Conservation (phyloP, 2,113 vertebrate species). For the Mirza zaza region DNA sequence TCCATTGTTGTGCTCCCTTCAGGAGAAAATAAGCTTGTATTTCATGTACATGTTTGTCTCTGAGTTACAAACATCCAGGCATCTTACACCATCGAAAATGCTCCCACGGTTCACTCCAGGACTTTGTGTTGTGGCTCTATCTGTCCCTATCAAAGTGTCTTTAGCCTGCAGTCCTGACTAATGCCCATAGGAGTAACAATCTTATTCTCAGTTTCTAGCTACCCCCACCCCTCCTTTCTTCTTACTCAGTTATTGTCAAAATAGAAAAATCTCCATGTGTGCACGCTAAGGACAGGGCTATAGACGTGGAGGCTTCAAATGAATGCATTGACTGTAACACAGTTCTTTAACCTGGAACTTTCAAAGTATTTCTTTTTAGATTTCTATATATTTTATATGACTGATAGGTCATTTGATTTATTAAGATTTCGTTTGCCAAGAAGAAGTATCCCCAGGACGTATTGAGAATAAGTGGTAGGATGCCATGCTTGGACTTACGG, state of each 20-base stretch:
- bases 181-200: rapidly evolving
- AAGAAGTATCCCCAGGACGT: neutral
- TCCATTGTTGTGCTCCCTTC: neutral
- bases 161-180: neutral
- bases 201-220: neutral
- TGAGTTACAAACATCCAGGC: no score
- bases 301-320: neutral
- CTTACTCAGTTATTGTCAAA: no score
- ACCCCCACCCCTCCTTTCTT: rapidly evolving
- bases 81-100: rapidly evolving
- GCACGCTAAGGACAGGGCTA: rapidly evolving
- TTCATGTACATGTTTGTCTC: rapidly evolving
- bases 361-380: neutral
- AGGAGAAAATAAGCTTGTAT: neutral
- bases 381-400: neutral
- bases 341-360: neutral
- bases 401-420: neutral
- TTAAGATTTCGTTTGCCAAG: neutral
- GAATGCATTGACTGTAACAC: no score
- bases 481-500: rapidly evolving
- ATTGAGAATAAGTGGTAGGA: no score
- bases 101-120: neutral
- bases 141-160: no score
- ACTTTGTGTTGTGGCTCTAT: rapidly evolving
- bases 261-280: neutral